A percentile compares a stretch with the other conserved stretches of the same genome.
Evolutionary conservation across 1,140 invertebrate species (phyloP).

Genomic region (Drosophila fuyamai): DNA sequence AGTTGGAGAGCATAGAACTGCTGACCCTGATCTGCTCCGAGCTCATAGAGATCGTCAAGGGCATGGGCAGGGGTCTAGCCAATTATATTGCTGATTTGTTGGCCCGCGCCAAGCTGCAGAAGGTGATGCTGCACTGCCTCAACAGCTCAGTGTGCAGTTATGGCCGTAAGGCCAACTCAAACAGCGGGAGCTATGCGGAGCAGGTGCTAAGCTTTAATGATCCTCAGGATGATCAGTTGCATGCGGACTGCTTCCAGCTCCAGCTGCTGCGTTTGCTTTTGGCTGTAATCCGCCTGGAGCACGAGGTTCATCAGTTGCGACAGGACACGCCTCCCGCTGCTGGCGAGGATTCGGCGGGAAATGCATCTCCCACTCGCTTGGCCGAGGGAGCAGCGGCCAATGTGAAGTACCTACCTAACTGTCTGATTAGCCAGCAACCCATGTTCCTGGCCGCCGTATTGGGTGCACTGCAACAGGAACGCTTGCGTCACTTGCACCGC

Average conservation of each 20-base stretch:
- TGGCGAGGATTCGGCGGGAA: slow-evolving; percentile 48
- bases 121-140: slow-evolving; percentile 94
- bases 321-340: slow-evolving; percentile 82
- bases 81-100: slow-evolving; percentile 93
- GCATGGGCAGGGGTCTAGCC: slow-evolving; percentile 92
- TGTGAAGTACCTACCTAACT: slow-evolving; percentile 88
- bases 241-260: slow-evolving; percentile 92
- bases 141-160: slow-evolving; percentile 90
- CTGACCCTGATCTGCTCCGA: slow-evolving; percentile 92
- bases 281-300: slow-evolving; percentile 92
- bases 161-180: slow-evolving; percentile 25
- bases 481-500: slow-evolving; percentile 90
- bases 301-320: slow-evolving; percentile 87
- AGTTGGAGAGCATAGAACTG: slow-evolving; percentile 92
- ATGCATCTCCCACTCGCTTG: slow-evolving; percentile 76
- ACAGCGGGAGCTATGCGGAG: slow-evolving; percentile 89
- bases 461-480: slow-evolving; percentile 90
- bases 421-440: slow-evolving; percentile 91
- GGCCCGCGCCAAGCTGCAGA: slow-evolving; percentile 94
- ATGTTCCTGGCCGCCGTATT: slow-evolving; percentile 94
- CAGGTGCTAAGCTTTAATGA: slow-evolving; percentile 94
- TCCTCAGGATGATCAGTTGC: slow-evolving; percentile 87
- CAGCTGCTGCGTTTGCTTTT: slow-evolving; percentile 89
- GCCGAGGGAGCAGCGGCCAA: slow-evolving; percentile 69
- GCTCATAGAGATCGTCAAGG: slow-evolving; percentile 92